These are phyloP conservation scores for Aleiodes sp. DNA, from an alignment of 1,140 invertebrate species.

Conservation along the genomic window DNA sequence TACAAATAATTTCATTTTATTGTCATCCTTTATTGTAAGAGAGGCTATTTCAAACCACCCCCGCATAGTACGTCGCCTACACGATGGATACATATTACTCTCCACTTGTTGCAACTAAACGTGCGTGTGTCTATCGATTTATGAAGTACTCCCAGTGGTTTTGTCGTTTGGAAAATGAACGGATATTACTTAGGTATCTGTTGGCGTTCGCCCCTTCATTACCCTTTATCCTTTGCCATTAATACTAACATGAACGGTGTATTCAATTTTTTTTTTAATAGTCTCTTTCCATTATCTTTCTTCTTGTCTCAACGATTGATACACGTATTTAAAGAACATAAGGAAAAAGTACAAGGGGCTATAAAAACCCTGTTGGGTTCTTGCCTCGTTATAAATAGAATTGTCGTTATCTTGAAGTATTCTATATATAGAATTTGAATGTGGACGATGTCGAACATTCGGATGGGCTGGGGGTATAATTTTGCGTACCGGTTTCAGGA, in stretches of 20 bases:
- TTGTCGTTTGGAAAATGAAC: not conserved
- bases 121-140: slow-evolving; percentile 29
- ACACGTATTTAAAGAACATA: not conserved
- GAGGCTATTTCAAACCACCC: slow-evolving; percentile 24
- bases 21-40: not conserved
- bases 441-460: slow-evolving; percentile 24
- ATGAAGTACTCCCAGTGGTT: slow-evolving; percentile 29
- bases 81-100: not conserved
- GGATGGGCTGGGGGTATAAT: not conserved
- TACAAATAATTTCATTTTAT: slow-evolving; percentile 2
- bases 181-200: not conserved
- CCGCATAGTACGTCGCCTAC: slow-evolving; percentile 8
- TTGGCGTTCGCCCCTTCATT: not conserved
- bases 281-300: no score
- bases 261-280: no score
- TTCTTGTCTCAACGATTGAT: slow-evolving; percentile 11
- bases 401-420: slow-evolving; percentile 44
- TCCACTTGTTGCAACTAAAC: slow-evolving; percentile 30
- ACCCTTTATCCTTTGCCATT: slow-evolving; percentile 5
- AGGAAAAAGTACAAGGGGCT: not conserved
- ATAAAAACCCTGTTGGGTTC: slow-evolving; percentile 31
- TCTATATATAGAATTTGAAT: slow-evolving; percentile 48
- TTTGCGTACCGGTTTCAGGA: slow-evolving; percentile 51
- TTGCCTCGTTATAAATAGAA: slow-evolving; percentile 49
- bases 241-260: not conserved